These are phyloP conservation scores for Vidua chalybeata DNA, from an alignment of 2,113 vertebrate genomes.

Conservation along the genomic window DNA sequence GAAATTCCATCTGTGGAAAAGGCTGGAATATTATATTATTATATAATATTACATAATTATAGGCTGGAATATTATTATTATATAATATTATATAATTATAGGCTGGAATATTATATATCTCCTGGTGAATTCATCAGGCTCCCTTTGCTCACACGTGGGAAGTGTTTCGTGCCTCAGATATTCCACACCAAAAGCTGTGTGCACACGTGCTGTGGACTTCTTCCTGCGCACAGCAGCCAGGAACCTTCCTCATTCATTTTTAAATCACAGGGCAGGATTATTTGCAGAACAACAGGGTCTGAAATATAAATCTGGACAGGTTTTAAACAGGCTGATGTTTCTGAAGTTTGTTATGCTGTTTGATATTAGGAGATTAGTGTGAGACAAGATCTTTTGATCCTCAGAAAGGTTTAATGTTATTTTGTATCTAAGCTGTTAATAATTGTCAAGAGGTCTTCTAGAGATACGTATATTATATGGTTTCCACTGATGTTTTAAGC, in stretches of 20 bases:
- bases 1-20: not conserved
- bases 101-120: no score
- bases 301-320: slow-evolving; percentile 35
- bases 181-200: not conserved
- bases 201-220: not conserved
- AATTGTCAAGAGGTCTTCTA: slow-evolving; percentile 13
- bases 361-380: slow-evolving; percentile 24
- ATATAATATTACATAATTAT: no score
- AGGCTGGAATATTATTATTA: no score
- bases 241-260: slow-evolving; percentile 33
- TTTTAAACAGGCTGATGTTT: slow-evolving; percentile 18
- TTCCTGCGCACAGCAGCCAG: not conserved
- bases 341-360: not conserved
- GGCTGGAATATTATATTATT: not conserved
- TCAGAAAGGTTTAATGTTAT: slow-evolving; percentile 26
- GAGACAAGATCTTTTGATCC: slow-evolving; percentile 33
- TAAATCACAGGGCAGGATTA: slow-evolving; percentile 32
- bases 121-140: not conserved
- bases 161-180: not conserved
- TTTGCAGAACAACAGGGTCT: slow-evolving; percentile 46
- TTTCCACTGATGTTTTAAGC: slow-evolving; percentile 12
- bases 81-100: no score
- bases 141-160: not conserved
- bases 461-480: not conserved
- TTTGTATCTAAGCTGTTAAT: slow-evolving; percentile 46